phyloP scores from a whole-genome alignment of 2,888 invertebrate species.

The Pegoplata infirma region DNA sequence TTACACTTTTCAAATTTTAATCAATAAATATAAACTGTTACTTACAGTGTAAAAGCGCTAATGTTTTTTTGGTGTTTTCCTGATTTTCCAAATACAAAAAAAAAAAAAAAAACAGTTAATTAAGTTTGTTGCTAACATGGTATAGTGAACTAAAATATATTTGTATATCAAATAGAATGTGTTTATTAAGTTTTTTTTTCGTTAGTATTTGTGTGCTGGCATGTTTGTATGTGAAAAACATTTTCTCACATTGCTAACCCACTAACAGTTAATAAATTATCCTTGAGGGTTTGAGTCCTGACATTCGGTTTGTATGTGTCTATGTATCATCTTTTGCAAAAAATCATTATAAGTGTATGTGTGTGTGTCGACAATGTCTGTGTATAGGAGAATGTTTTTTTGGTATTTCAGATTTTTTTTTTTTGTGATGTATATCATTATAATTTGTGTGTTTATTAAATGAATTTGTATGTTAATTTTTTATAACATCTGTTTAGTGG shows the following conservation, averaged over 20 bases:
- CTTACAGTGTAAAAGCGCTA: too few relatives aligned
- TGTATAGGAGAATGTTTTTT: not conserved
- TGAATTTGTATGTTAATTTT: constrained; percentile 46
- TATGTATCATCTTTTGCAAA: not conserved
- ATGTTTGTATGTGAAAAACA: constrained; percentile 22
- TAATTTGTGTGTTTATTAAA: constrained; percentile 52
- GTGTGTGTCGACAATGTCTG: not conserved
- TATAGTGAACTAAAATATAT: not conserved
- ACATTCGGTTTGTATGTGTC: not conserved
- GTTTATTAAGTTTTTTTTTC: constrained; percentile 24
- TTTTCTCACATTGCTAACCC: constrained; percentile 31
- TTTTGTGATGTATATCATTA: constrained; percentile 33
- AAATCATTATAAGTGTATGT: constrained; percentile 2
- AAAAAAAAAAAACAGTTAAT: constrained; percentile 51
- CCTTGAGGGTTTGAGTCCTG: constrained; percentile 36
- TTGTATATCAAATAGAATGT: constrained; percentile 1
- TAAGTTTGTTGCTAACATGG: constrained; percentile 49
- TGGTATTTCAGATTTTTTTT: constrained; percentile 18
- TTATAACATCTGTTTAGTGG: constrained; percentile 54
- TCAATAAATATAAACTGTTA: too few relatives aligned
- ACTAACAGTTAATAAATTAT: constrained; percentile 55
- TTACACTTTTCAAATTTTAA: too few relatives aligned
- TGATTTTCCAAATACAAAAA: constrained; percentile 17
- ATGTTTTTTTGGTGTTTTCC: not conserved
- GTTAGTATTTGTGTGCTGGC: not conserved